phyloP scores from a whole-genome alignment of 2,888 invertebrate species.

The Trilocha varians region DNA sequence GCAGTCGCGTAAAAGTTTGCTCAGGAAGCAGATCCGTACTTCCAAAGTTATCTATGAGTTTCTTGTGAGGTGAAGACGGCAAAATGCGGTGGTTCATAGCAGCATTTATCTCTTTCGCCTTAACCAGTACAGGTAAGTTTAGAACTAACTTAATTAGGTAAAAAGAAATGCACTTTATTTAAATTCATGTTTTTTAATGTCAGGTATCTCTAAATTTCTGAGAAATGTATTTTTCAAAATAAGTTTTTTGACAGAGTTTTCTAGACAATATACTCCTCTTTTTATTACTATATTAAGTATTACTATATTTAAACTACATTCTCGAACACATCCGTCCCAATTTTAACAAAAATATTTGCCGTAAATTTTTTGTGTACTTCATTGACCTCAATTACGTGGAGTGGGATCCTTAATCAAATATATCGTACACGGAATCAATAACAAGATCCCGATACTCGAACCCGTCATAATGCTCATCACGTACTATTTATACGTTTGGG shows the following conservation, averaged over 20 bases:
- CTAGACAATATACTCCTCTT: too few species aligned
- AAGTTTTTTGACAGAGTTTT: too few species aligned
- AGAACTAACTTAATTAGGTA: too few species aligned
- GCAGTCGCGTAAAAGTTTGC: not conserved
- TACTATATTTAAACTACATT: too few species aligned
- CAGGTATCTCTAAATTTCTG: too few species aligned
- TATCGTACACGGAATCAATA: conserved; percentile 13
- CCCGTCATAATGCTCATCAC: conserved; percentile 29
- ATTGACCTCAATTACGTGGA: not conserved
- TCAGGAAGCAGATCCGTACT: not conserved
- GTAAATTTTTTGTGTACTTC: not conserved
- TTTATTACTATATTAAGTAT: too few species aligned
- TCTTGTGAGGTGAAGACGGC: conserved; percentile 8
- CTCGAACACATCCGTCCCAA: too few species aligned
- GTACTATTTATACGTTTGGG: conserved; percentile 18
- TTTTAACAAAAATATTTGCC: not conserved
- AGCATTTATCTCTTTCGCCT: conserved; percentile 32
- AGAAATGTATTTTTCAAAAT: too few species aligned
- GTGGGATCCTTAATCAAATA: conserved; percentile 4
- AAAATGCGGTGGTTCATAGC: conserved; percentile 47
- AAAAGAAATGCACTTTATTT: too few species aligned
- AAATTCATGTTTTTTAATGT: too few species aligned
- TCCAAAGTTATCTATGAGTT: not conserved
- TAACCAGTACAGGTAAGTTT: conserved; percentile 46
- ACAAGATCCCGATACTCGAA: conserved; percentile 15